Percentiles rank a stretch among this genome's conserved stretches.
These are phyloP conservation scores for Aleadryas rufinucha DNA, from an alignment of 2,113 vertebrate genomes.

Conservation along the genomic window DNA sequence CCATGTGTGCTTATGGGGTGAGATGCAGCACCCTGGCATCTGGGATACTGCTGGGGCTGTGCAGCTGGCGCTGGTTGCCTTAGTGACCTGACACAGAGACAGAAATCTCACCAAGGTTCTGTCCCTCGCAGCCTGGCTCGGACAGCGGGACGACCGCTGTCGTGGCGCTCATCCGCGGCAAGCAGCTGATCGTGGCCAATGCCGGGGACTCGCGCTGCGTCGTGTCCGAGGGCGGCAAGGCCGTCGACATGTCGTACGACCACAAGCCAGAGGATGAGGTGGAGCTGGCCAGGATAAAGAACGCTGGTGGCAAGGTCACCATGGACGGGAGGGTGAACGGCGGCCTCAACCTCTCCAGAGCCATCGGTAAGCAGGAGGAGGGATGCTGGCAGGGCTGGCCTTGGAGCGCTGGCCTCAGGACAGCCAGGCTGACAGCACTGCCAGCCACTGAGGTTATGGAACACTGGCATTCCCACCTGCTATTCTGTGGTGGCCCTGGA, in stretches of 20 bases:
- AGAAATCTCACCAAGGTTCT: background rate
- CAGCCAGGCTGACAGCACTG: rapidly evolving
- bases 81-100: rapidly evolving
- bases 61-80: background rate
- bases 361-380: conserved; percentile 81
- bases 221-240: conserved; percentile 89
- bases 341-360: conserved; percentile 95
- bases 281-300: conserved; percentile 94
- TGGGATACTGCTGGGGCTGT: background rate
- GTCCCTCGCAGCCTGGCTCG: conserved; percentile 84
- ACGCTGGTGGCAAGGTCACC: conserved; percentile 96
- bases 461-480: background rate
- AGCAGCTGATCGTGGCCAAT: conserved; percentile 96
- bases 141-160: conserved; percentile 97
- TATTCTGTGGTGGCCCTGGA: background rate
- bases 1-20: rapidly evolving
- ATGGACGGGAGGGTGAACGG: conserved; percentile 97
- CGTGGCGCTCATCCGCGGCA: conserved; percentile 91
- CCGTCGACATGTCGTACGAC: conserved; percentile 96
- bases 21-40: background rate
- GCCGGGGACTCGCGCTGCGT: conserved; percentile 97
- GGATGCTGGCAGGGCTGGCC: background rate
- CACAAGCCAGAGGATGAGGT: conserved; percentile 97
- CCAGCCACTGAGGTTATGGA: background rate
- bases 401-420: rapidly evolving